These are phyloP conservation scores for Aleiodes alternator DNA, from an alignment of 2,888 invertebrate species.

Conservation along the genomic window DNA sequence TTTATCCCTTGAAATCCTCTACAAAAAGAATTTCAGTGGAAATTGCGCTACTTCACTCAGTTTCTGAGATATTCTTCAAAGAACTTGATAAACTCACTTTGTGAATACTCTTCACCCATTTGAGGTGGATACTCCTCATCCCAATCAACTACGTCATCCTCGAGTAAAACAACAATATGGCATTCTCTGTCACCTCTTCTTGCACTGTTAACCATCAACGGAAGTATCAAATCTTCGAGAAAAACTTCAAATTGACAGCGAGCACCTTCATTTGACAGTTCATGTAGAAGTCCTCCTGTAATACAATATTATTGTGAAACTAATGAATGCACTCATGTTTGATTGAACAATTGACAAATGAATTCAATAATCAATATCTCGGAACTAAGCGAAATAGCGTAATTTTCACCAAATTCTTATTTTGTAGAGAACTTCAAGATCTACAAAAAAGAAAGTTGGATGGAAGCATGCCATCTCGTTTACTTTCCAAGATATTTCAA, in stretches of 20 bases:
- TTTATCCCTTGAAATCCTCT: too few relatives aligned
- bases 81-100: constrained; percentile 80
- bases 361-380: background rate
- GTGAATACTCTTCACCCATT: constrained; percentile 99
- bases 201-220: constrained; percentile 96
- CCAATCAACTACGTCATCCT: constrained; percentile 98
- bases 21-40: too few relatives aligned
- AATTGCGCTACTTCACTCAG: too few relatives aligned
- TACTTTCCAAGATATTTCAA: too few relatives aligned
- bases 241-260: constrained; percentile 97
- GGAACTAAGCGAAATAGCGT: too few relatives aligned
- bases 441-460: too few relatives aligned
- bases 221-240: constrained; percentile 95
- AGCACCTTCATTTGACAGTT: constrained; percentile 99
- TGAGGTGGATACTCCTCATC: constrained; percentile 99
- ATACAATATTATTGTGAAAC: constrained; percentile 4
- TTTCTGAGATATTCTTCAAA: background rate
- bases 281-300: constrained; percentile 93
- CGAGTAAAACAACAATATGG: constrained; percentile 96
- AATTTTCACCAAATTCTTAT: too few relatives aligned
- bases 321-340: background rate
- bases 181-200: constrained; percentile 98
- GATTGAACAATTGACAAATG: constrained; percentile 6
- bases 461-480: too few relatives aligned
- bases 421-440: too few relatives aligned